Evolutionary conservation across 2,797 vertebrate genomes (phyloP), one percentile per base, ranked within the genome.

Genomic region (Malurus leucopterus): DNA sequence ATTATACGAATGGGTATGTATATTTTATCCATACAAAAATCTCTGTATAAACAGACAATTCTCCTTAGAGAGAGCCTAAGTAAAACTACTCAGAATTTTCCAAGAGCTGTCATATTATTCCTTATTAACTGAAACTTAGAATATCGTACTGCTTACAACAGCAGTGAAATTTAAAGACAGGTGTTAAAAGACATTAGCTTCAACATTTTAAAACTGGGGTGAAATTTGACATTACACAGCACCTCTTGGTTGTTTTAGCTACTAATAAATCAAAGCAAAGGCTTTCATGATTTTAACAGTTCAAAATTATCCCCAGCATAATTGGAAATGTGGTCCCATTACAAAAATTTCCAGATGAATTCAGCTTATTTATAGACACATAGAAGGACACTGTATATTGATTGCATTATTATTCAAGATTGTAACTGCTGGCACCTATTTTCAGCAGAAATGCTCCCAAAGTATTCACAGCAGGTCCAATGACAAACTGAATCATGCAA

Each of bases 61-160:
- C 80, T 89, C 79, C 65, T 88, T 47, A 75, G 46, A 86, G 62
- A 87, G 72, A 91, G 38, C 3, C 32, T 27, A 80, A 79, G 32
- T 75, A 83, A 86, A 87, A 89, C 20, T 63, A 61, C 57, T 83
- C 54, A 32, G 8, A 71, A 79, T 80, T 91, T 82, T 92, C 47
- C 69, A 89, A 73, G 46, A 86, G 30, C 38, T 93, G 79, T 87
- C 89, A 89, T 65, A 91, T 83, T 72, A 81, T 71, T 87, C 58
- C 51, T 76, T 82, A 84, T 79, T 84, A 93, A 79, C 68, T 82
- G 53, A 92, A 88, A 85, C 72, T 43, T 53, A 86, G 51, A 81
- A 69, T 83, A 85, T 75, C 8, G 4, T 59, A 53, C 34, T 63
- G 53, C 26, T 89, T 75, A 5, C 38, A 87, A 77, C 15, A 83